Evolutionary conservation across 2,113 vertebrate genomes (phyloP).

Genomic region (Formicarius rufipectus): DNA sequence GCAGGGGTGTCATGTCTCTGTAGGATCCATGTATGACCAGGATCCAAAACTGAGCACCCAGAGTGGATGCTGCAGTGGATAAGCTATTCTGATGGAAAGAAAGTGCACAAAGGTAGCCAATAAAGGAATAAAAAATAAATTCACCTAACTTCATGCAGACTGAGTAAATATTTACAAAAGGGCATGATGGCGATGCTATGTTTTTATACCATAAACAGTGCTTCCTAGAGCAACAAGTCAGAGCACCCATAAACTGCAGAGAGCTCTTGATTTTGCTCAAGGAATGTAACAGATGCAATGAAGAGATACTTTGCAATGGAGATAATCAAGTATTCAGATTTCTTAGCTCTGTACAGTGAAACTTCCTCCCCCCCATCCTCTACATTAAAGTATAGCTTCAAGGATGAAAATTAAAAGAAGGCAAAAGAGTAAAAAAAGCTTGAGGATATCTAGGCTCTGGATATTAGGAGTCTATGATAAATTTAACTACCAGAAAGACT

Average conservation of each 20-base stretch:
- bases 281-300: neutral
- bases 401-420: neutral
- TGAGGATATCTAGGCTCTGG: neutral
- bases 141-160: neutral
- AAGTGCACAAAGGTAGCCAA: neutral
- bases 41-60: neutral
- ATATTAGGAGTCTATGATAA: neutral
- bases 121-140: neutral
- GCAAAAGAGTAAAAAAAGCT: neutral
- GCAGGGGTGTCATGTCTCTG: neutral
- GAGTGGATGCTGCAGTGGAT: neutral
- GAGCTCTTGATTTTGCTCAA: neutral
- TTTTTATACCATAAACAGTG: neutral
- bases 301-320: neutral
- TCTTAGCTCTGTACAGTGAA: neutral
- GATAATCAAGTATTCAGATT: neutral
- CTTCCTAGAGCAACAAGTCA: neutral
- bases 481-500: constrained; percentile 8
- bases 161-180: neutral
- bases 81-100: neutral
- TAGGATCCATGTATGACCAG: neutral
- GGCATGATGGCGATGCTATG: neutral
- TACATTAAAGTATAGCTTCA: neutral
- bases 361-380: neutral
- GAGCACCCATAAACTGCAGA: neutral